These are phyloP conservation scores for Muscina levida DNA, from an alignment of 2,888 invertebrate genomes.

Conservation along the genomic window DNA sequence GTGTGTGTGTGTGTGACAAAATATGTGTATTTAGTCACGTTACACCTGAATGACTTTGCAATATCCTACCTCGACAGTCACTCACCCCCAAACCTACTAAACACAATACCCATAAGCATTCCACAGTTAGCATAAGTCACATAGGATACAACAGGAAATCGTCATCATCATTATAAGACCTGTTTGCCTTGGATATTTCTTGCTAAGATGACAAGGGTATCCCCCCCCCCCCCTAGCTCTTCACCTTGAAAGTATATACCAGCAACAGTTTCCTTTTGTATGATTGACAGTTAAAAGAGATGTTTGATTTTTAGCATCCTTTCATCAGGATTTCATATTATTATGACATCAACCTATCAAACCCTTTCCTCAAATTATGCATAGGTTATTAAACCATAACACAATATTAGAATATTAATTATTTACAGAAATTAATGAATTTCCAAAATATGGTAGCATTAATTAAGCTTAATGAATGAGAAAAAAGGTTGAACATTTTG, in stretches of 20 bases:
- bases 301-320: constrained; percentile 24
- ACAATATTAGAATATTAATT: constrained; percentile 2
- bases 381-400: constrained; percentile 4
- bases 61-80: background rate
- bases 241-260: too few species aligned
- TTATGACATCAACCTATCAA: background rate
- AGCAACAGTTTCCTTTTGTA: background rate
- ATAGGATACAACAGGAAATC: too few species aligned
- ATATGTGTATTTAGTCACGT: background rate
- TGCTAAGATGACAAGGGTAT: too few species aligned
- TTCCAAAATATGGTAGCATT: background rate
- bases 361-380: background rate
- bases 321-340: background rate
- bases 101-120: too few species aligned
- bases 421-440: constrained; percentile 7
- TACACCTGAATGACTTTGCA: background rate
- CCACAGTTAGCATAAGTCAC: too few species aligned
- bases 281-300: constrained; percentile 51
- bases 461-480: too few species aligned
- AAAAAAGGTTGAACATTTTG: too few species aligned
- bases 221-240: too few species aligned
- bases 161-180: too few species aligned
- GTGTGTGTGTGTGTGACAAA: too few species aligned
- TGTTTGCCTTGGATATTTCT: too few species aligned
- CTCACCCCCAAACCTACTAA: too few species aligned